Evolutionary conservation across 2,113 vertebrate genomes (phyloP), one percentile per base, ranked within the genome.

Genomic region (Chunga burmeisteri): DNA sequence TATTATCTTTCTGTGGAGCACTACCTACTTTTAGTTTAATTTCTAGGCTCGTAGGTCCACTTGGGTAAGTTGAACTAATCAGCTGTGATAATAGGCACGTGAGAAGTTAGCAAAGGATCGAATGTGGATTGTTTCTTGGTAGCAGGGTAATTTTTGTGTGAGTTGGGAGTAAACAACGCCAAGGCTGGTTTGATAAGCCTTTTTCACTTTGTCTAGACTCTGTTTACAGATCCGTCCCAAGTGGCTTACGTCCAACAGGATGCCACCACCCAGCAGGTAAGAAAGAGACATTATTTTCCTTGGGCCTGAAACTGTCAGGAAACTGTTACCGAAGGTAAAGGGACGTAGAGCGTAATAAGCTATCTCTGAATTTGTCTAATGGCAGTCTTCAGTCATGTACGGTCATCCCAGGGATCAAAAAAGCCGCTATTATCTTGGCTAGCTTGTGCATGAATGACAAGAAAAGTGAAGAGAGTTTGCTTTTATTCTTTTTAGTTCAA

Each of bases 191-290:
- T 97, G 95, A 93, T 97, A 95, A 86, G 38, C 85, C 93, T 95
- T 81, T 94, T 80, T 96, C 63, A 90, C 92, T 97, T 94, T 95
- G 66, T 98, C 67, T 91, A 99, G 99, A 97, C 99, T 84, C 99
- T 99, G 85, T 99, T 99, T 98, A 98, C 99, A 97, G 99, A 99
- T 96, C 99, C 99, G 61, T 98, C 99, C 79, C 99, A 99, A 96
- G 99, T 99, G 95, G 98, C 99, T 50, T 99, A 99, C 18, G 99
- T 99, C 86, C 99, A 99, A 61, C 99, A 99, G 96, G 99, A 99
- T 97, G 98, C 99, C 30, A 98, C 99, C 58, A 98, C 99, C 23
- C 99, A 99, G 94, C 99, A 99, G 99, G 99, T 99, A 97, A 96
- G 83, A 17, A 95, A 88, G 59, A 40, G 65, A 56, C 30, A 6